Evolutionary conservation across 2,113 vertebrate species (phyloP), one percentile per base, ranked within the genome.

Genomic region (Epinephelus moara): DNA sequence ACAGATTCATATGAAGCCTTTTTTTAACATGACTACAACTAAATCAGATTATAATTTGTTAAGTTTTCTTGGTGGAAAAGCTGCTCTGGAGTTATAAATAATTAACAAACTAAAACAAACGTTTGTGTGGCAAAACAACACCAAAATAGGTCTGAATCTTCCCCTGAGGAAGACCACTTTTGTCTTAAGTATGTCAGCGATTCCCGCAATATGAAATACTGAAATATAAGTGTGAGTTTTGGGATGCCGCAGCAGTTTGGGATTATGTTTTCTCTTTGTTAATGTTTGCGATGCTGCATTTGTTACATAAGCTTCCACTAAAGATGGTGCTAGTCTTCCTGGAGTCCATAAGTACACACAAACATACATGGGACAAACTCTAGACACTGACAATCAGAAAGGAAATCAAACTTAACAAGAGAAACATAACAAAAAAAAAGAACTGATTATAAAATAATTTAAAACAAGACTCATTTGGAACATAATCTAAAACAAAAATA

Each of bases 51-150:
- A 47, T 64, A 49, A 64, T 25, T 23, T 67, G 14, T 85, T 17
- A 7, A 3, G 57, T 42, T n/a, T 64, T 23, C 21, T 66, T 45
- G n/a, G 21, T 25, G 40, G n/a, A 57, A 50, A 75, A 70, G 84
- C 57, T 83, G 75, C 83, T 88, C 67, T 85, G 70, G 67, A 67
- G 70, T 55, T 55, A n/a, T 9, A 70, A 81, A 84, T 68, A 27
- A 66, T 47, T 47, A 23, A 63, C 2, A 42, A 40, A 40, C 11
- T 2, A 42, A 64, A n/a, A 15, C 40, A 45, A 14, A 27, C 2
- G 23, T 67, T 70, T 37, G 6, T 52, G 67, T 7, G 66, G 67
- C 11, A 52, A 70, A 37, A 70, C 8, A 10, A 67, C 14, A 52
- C 6, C 30, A 25, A 37, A 37, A 49, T 17, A 25, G 12, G 9